phyloP scores from a whole-genome alignment of 2,888 invertebrate genomes.

The Aplocera efformata region DNA sequence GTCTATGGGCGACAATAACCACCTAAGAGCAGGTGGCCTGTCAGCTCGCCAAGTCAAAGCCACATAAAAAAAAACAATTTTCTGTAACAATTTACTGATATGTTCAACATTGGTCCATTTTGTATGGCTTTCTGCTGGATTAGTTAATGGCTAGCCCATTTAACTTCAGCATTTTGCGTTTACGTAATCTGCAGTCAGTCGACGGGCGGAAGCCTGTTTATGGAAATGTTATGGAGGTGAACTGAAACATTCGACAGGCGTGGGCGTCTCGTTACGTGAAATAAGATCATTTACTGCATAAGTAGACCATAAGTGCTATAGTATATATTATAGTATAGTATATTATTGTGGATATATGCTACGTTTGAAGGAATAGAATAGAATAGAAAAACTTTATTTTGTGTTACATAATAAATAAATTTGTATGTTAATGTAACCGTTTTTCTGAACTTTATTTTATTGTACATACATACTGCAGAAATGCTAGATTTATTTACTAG shows the following conservation, averaged over 20 bases:
- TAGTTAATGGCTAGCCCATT: conserved; percentile 31
- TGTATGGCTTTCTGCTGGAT: conserved; percentile 19
- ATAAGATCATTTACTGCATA: conserved; percentile 39
- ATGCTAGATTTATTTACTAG: too few relatives aligned
- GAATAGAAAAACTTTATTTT: too few relatives aligned
- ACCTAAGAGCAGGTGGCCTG: too few relatives aligned
- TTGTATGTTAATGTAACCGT: too few relatives aligned
- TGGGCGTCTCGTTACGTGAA: conserved; percentile 26
- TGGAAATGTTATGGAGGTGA: conserved; percentile 40
- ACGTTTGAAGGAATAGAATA: conserved; percentile 5
- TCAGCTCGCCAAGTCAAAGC: too few relatives aligned
- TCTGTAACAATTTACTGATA: too few relatives aligned
- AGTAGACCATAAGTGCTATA: conserved; percentile 25
- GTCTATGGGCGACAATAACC: too few relatives aligned
- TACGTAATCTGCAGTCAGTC: conserved; percentile 29
- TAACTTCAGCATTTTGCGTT: conserved; percentile 39
- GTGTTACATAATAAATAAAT: too few relatives aligned
- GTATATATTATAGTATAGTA: too few relatives aligned
- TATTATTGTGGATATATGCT: conserved; percentile 4
- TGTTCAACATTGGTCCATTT: background rate
- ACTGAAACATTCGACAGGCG: conserved; percentile 23
- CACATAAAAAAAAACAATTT: too few relatives aligned
- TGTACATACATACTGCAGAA: too few relatives aligned
- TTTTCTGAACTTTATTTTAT: too few relatives aligned
- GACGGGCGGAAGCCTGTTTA: conserved; percentile 53